These are phyloP conservation scores for Athripsodes cinereus DNA, from an alignment of 2,888 invertebrate genomes.

Conservation along the genomic window DNA sequence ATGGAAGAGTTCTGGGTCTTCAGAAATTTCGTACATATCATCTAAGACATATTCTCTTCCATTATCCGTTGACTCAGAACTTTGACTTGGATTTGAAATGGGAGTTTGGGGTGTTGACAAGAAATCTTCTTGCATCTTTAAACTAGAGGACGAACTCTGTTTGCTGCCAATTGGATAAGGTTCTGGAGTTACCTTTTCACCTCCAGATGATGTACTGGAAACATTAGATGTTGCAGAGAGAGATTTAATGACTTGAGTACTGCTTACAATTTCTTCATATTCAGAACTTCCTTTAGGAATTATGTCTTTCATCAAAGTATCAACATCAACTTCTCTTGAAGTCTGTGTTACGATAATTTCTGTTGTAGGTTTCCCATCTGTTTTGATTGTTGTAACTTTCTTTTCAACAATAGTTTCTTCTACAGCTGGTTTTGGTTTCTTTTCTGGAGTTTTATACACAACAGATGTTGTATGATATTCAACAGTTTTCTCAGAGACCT, in stretches of 20 bases:
- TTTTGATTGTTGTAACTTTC: slow-evolving; percentile 20
- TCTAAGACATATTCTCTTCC: slow-evolving; percentile 58
- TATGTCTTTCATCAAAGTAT: slow-evolving; percentile 37
- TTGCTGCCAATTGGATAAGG: slow-evolving; percentile 44
- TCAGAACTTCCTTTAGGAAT: slow-evolving; percentile 43
- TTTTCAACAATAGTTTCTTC: slow-evolving; percentile 23
- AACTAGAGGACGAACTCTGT: slow-evolving; percentile 53
- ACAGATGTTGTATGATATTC: slow-evolving; percentile 38
- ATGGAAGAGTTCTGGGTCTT: slow-evolving; percentile 50
- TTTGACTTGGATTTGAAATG: slow-evolving; percentile 57
- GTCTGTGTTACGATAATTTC: slow-evolving; percentile 22
- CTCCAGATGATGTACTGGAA: slow-evolving; percentile 32
- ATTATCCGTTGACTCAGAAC: slow-evolving; percentile 59
- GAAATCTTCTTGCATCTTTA: slow-evolving; percentile 46
- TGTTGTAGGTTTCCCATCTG: slow-evolving; percentile 24
- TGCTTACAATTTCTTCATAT: slow-evolving; percentile 44
- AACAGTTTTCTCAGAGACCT: slow-evolving; percentile 24
- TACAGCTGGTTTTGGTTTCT: slow-evolving; percentile 26
- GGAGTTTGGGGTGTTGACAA: slow-evolving; percentile 55
- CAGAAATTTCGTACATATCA: slow-evolving; percentile 52
- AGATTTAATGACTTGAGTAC: slow-evolving; percentile 45
- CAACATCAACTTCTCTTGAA: slow-evolving; percentile 26
- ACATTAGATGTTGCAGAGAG: slow-evolving; percentile 22
- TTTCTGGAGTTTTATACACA: slow-evolving; percentile 48
- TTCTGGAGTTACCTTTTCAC: slow-evolving; percentile 41